Evolutionary conservation across 2,113 vertebrate genomes (phyloP), one percentile per base, ranked within the genome.

Genomic region (Ceyx margarethae): DNA sequence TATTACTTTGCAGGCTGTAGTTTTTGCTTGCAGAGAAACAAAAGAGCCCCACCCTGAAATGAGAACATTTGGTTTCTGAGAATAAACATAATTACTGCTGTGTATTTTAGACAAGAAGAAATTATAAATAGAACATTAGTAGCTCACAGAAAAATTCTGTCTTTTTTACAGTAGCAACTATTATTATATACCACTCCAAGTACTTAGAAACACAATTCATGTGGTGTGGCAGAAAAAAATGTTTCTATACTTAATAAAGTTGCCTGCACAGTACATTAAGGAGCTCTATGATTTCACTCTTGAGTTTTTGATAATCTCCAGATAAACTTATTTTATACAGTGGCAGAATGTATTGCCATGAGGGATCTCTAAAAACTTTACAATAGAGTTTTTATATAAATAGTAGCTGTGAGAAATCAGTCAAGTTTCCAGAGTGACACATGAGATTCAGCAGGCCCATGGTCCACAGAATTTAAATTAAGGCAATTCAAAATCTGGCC

Each of bases 391-490:
- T 73, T 91, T 90, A 65, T 84, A 94, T 78, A 95, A 96, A 76
- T 85, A 91, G 50, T 46, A 90, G 54, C 81, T 81, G 22, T 73
- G 83, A 95, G 73, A 95, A 91, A 90, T 91, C 81, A 79, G 58
- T 91, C 86, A 92, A 58, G 71, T 85, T 94, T 92, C 81, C 2
- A 3, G 81, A 79, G 56, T 74, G 86, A 77, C 81, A 92, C 86
- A 84, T 69, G 81, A 95, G 84, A 89, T 92, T 94, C 86, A 79
- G 46, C 56, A 40, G 37, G 42, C 58, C 81, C 53, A n/a, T 35
- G 66, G 84, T 94, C 90, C 74, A 89, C 78, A 92, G 89, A 90
- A 91, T 93, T 90, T 91, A 93, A 94, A 93, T 94, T 82, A 94
- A 92, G 66, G 66, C 46, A 92, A 81, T 85, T 89, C 81, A 93